Percentiles rank a stretch among this genome's conserved stretches.
Conservation (phyloP, 2,797 vertebrate genomes). For the Dallia pectoralis region DNA sequence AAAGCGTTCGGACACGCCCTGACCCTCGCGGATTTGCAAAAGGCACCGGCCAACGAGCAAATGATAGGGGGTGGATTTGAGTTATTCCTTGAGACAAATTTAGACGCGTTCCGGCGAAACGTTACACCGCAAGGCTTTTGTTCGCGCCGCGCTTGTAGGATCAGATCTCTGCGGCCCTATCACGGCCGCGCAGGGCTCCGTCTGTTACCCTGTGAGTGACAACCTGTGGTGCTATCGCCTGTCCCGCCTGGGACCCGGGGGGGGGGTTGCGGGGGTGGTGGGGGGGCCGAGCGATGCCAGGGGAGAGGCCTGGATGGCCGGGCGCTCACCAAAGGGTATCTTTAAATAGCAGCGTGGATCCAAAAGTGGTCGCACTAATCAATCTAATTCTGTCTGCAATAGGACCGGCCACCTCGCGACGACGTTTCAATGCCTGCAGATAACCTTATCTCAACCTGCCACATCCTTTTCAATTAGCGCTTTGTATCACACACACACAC, state of each 20-base stretch:
- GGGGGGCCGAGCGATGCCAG: slow-evolving; percentile 59
- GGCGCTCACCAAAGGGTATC: slow-evolving; percentile 63
- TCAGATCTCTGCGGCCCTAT: slow-evolving; percentile 55
- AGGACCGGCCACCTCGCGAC: slow-evolving; percentile 77
- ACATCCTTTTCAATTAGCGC: slow-evolving; percentile 94
- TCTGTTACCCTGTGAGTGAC: slow-evolving; percentile 69
- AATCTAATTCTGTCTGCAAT: slow-evolving; percentile 70
- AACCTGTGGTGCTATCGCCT: slow-evolving; percentile 75
- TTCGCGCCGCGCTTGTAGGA: neutral
- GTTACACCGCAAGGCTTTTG: neutral
- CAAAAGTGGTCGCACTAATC: slow-evolving; percentile 70
- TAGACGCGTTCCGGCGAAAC: neutral
- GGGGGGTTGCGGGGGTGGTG: slow-evolving; percentile 55
- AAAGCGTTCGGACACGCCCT: slow-evolving; percentile 40
- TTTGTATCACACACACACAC: slow-evolving; percentile 67
- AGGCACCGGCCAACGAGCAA: slow-evolving; percentile 20
- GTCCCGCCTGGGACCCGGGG: slow-evolving; percentile 66
- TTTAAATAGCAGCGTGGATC: slow-evolving; percentile 66
- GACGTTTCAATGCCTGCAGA: slow-evolving; percentile 84
- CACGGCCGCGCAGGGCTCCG: slow-evolving; percentile 68
- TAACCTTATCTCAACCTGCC: slow-evolving; percentile 97
- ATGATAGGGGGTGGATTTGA: neutral
- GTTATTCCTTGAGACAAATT: slow-evolving; percentile 4
- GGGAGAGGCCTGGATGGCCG: slow-evolving; percentile 23
- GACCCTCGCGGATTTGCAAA: slow-evolving; percentile 33